Evolutionary conservation across 2,888 invertebrate genomes (phyloP), one percentile per base, ranked within the genome.

Genomic region (Cephus spinipes): DNA sequence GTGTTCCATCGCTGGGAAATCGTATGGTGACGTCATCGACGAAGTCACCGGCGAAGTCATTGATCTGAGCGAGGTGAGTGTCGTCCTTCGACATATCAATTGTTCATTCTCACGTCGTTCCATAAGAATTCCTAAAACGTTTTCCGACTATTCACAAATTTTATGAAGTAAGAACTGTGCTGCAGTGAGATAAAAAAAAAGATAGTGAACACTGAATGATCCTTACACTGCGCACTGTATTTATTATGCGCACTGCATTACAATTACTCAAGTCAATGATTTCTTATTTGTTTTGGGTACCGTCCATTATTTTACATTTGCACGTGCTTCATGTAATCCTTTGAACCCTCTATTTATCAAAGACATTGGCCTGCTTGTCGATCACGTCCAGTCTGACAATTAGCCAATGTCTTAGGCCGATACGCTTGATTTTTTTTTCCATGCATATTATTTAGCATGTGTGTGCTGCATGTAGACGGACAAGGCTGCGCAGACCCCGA

Each of bases 1-100:
- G 93, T 99, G 99, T 92, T 98, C 99, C 82, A 98, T 99, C 85
- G 96, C 96, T 84, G 98, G 98, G 11, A 94, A 95, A 84, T 94
- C 96, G 79, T 99, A 98, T 92, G 99, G 99, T 32, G 98, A 99
- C 92, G 93, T 97, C 79, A 93, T 97, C 79, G 98, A 98, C 92
- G 95, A 96, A 83, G 93, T 94, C 86, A 97, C 97, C 74, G 98
- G 98, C 69, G 97, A 98, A 92, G 93, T 96, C 77, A 93, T 98
- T 82, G 98, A 98, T 91, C 94, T 97, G 74, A 95, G 94, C 76
- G 97, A 98, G 93, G 97, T 97, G 93, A 93, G 94, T 92, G 68
- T 68, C 73, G 73, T 76, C 75, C 9, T 9, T 23, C 1, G 55
- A 55, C 2, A 23, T 23, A 23, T 76, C 34, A 32, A 35, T 68